These are phyloP conservation scores for Bos javanicus DNA, from an alignment of 2,113 vertebrate species.

Conservation along the genomic window DNA sequence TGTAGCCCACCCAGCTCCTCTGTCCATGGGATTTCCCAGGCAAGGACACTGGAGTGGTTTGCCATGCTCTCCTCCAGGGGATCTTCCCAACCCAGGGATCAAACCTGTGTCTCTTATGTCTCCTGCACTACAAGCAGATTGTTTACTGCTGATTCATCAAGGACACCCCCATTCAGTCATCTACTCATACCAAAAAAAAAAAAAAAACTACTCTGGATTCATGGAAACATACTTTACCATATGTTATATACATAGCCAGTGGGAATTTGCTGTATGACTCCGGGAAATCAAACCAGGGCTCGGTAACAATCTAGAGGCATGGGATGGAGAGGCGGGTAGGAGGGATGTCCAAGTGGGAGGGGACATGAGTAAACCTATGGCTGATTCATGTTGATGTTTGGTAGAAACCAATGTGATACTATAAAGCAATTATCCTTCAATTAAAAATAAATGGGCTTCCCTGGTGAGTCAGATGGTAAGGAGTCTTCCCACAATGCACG, in stretches of 20 bases:
- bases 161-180: neutral
- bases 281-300: neutral
- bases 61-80: neutral
- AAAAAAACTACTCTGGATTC: neutral
- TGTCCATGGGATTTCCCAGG: neutral
- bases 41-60: neutral
- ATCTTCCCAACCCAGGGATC: neutral
- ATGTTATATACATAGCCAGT: neutral
- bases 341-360: neutral
- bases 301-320: neutral
- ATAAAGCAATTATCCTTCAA: neutral
- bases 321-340: neutral
- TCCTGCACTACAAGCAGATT: neutral
- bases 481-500: fast-evolving
- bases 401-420: neutral
- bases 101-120: neutral
- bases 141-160: neutral
- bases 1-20: neutral
- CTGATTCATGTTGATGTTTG: neutral
- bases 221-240: neutral
- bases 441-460: neutral
- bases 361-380: neutral
- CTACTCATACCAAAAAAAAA: neutral
- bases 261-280: neutral
- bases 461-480: neutral